Percentiles rank a stretch among this genome's conserved stretches.
These are phyloP conservation scores for Drosophila paracracens DNA, from an alignment of 2,888 invertebrate species.

Conservation along the genomic window DNA sequence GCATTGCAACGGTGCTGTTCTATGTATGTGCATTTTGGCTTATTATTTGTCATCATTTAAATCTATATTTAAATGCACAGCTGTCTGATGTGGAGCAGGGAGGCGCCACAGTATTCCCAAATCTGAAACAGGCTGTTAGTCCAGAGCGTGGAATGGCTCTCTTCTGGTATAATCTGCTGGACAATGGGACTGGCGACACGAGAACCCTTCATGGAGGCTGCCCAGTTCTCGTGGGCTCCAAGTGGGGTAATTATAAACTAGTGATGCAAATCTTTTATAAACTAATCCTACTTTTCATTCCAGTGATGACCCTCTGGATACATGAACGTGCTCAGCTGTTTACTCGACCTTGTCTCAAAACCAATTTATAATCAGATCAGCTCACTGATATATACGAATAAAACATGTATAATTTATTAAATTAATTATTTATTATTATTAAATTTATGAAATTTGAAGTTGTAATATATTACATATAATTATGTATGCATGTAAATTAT, in stretches of 20 bases:
- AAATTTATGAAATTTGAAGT: no score
- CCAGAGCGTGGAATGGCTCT: conserved; percentile 90
- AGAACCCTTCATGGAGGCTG: conserved; percentile 77
- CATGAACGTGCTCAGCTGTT: conserved; percentile 93
- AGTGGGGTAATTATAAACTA: conserved; percentile 65
- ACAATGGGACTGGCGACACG: conserved; percentile 54
- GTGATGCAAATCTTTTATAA: neutral
- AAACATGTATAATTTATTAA: no score
- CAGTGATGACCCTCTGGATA: conserved; percentile 85
- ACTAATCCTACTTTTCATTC: neutral
- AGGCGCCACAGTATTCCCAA: conserved; percentile 98
- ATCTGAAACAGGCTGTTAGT: conserved; percentile 92
- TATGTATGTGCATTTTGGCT: conserved; percentile 88
- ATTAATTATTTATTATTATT: no score
- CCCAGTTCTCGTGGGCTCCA: conserved; percentile 81
- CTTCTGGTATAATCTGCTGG: conserved; percentile 78
- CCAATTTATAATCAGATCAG: no score
- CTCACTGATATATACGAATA: no score
- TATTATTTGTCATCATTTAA: neutral
- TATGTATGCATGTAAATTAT: no score
- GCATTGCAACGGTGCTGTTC: conserved; percentile 97
- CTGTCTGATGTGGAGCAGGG: conserved; percentile 98
- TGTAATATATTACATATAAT: no score
- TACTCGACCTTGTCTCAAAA: conserved; percentile 85
- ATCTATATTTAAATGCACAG: conserved; percentile 85